phyloP scores from a whole-genome alignment of 2,797 vertebrate genomes.

The Phoeniculus purpureus region DNA sequence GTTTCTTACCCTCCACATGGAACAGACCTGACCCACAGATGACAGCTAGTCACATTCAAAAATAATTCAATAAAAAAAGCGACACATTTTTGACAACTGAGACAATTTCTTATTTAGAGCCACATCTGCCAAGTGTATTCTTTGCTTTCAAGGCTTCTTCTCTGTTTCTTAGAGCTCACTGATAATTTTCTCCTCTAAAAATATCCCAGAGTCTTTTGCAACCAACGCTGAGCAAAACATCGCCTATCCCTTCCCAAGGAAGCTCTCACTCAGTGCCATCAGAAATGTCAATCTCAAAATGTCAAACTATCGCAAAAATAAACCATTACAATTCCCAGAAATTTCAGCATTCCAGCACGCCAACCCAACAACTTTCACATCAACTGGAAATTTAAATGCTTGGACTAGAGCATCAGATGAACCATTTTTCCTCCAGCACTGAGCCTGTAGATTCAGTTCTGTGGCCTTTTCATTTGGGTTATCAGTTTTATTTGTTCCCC shows the following conservation, averaged over 20 bases:
- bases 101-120: neutral
- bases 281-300: slow-evolving; percentile 38
- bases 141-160: neutral
- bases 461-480: neutral
- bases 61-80: neutral
- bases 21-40: neutral
- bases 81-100: neutral
- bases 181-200: slow-evolving; percentile 18
- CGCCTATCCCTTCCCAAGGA: neutral
- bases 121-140: neutral
- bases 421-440: neutral
- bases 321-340: neutral
- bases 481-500: neutral
- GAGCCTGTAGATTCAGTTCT: neutral
- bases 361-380: neutral
- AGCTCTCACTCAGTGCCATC: neutral
- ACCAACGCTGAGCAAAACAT: neutral
- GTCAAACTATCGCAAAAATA: slow-evolving; percentile 25
- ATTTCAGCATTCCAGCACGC: neutral
- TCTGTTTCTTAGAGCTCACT: neutral
- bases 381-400: neutral
- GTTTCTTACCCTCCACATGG: neutral
- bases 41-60: neutral
- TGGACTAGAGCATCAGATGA: too few species aligned
- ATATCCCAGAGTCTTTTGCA: neutral